Evolutionary conservation across 2,888 invertebrate species (phyloP).

Genomic region (Euzetes globulus): DNA sequence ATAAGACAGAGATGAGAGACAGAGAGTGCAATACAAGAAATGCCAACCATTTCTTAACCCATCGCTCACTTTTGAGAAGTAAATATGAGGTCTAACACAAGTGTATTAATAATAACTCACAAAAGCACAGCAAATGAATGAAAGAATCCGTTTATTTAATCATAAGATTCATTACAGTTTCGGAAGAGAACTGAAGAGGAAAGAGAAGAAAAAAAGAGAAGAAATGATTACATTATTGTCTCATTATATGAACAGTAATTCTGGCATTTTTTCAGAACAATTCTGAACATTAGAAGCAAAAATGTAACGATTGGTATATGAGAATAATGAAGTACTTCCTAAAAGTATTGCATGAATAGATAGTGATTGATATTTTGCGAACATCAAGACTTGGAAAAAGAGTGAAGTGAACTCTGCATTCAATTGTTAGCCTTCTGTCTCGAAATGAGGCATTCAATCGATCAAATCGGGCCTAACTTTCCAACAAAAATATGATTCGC

Average conservation of each 20-base stretch:
- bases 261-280: not conserved
- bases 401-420: not conserved
- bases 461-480: not conserved
- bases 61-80: not conserved
- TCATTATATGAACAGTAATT: not conserved
- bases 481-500: not conserved
- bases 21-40: too few relatives aligned
- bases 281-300: not conserved
- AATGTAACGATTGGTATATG: not conserved
- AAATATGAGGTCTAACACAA: not conserved
- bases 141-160: not conserved
- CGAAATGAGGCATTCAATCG: not conserved
- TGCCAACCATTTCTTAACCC: not conserved
- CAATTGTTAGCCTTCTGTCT: not conserved
- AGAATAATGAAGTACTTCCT: constrained; percentile 1
- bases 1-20: not conserved
- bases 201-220: not conserved
- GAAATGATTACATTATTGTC: not conserved
- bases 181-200: not conserved
- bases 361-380: not conserved
- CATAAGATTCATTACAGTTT: not conserved
- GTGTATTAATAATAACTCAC: not conserved
- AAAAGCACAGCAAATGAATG: too few relatives aligned
- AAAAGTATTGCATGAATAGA: not conserved
- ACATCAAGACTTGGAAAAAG: not conserved